A percentile compares a stretch with the other conserved stretches of the same genome.
phyloP scores from a whole-genome alignment of 2,113 vertebrate genomes.

The Antechinus stuartii region DNA sequence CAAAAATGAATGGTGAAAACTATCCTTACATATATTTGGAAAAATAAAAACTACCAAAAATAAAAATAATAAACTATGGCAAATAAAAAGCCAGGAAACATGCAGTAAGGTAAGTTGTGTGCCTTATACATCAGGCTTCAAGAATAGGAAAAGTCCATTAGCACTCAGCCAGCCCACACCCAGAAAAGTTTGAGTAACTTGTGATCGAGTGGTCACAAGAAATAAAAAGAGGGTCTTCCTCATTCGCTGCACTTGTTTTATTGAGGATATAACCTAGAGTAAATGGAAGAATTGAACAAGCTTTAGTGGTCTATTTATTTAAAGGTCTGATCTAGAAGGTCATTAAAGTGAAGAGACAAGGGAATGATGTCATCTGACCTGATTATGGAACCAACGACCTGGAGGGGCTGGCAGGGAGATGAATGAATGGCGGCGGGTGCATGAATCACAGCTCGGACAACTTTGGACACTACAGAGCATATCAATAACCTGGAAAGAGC shows the following conservation, averaged over 20 bases:
- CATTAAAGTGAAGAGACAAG: constrained; percentile 32
- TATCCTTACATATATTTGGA: no score
- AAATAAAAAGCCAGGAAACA: background rate
- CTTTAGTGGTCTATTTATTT: background rate
- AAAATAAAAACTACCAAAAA: no score
- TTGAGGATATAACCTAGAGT: constrained; percentile 6
- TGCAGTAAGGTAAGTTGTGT: background rate
- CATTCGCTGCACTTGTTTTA: background rate
- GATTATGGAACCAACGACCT: background rate
- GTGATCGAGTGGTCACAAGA: background rate
- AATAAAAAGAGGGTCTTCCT: background rate
- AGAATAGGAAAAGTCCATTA: background rate
- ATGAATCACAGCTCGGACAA: rapidly evolving
- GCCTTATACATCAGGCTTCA: background rate
- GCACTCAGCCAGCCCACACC: background rate
- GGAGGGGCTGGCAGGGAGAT: rapidly evolving
- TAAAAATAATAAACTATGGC: background rate
- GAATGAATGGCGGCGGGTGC: rapidly evolving
- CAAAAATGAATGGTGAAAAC: no score
- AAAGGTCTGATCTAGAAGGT: background rate
- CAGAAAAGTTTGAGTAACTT: constrained; percentile 12
- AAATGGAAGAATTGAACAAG: background rate
- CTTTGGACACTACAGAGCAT: background rate
- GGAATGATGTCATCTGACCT: background rate
- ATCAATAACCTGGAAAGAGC: background rate